Evolutionary conservation across 2,113 vertebrate genomes (phyloP), one percentile per base, ranked within the genome.

Genomic region (Artemisiospiza belli): DNA sequence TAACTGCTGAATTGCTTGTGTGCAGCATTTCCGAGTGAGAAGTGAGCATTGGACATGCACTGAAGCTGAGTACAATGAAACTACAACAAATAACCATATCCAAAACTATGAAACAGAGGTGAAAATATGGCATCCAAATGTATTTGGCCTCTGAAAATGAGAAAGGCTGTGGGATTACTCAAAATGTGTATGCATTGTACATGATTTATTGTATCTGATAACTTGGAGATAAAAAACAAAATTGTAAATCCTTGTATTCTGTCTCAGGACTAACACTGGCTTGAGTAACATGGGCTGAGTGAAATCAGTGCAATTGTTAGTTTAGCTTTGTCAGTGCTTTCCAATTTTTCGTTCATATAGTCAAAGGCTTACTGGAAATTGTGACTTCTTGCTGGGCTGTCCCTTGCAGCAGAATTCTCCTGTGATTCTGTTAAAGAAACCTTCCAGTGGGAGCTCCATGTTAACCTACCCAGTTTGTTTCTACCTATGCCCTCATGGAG

Each of bases 301-400:
- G 68, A 93, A 92, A 63, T 90, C 68, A 52, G 69, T 72, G 76
- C 54, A 84, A 23, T 68, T 89, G 46, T 64, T 80, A 54, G 31
- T 84, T 87, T 41, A 85, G 63, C 49, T 86, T 95, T 83, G 62
- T 62, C 39, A 68, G 37, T 81, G 57, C 52, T 85, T 92, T 84
- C 73, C 79, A 86, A 9, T 81, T 39, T 90, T 90, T 63, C 72
- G 44, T 68, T 95, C 77, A 23, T n/a, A 5, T 43, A 66, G 63
- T 80, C 63, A 63, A 10, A 76, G 41, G 54, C 59, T 93, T 90
- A 83, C 37, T 93, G 88, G 91, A 94, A 94, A 89, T 72, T 52
- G 55, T 88, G 89, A 70, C 55, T 84, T 64, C 11, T 63, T 61
- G 35, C 61, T 91, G 69, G 47, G 64, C 61, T 92, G 62, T 72